Evolutionary conservation across 2,888 invertebrate genomes (phyloP).

Genomic region (Patella pellucida): DNA sequence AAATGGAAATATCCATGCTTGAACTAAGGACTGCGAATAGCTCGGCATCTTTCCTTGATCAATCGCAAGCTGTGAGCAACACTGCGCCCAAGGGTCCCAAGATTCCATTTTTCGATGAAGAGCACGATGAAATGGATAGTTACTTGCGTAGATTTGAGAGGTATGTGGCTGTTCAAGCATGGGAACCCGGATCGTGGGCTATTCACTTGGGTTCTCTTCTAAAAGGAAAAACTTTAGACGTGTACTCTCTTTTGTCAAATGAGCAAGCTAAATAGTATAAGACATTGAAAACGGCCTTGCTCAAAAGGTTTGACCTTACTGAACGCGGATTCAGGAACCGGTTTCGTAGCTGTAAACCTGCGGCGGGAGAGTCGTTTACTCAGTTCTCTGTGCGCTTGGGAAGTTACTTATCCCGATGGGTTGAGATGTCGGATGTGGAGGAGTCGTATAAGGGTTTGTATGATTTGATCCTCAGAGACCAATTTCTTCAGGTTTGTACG

Average conservation of each 20-base stretch:
- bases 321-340: constrained; percentile 26
- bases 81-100: neutral
- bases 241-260: constrained; percentile 24
- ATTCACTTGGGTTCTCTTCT: constrained; percentile 12
- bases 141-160: constrained; percentile 13
- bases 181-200: neutral
- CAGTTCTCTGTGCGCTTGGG: constrained; percentile 25
- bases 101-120: neutral
- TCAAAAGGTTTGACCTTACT: constrained; percentile 27
- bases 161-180: neutral
- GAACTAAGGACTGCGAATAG: too few species aligned
- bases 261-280: constrained; percentile 22
- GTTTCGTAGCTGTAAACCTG: constrained; percentile 20
- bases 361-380: constrained; percentile 18
- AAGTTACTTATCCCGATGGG: constrained; percentile 24
- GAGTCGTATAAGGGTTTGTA: neutral
- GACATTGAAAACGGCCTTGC: constrained; percentile 22
- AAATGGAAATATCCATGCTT: too few species aligned
- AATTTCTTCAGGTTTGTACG: neutral
- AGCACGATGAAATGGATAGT: constrained; percentile 2
- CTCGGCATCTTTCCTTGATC: too few species aligned
- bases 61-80: too few species aligned
- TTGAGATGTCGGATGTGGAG: constrained; percentile 18
- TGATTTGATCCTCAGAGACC: neutral
- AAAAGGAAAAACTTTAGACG: constrained; percentile 25